phyloP scores from a whole-genome alignment of 2,888 invertebrate genomes.

The Chelonus formosanus region DNA sequence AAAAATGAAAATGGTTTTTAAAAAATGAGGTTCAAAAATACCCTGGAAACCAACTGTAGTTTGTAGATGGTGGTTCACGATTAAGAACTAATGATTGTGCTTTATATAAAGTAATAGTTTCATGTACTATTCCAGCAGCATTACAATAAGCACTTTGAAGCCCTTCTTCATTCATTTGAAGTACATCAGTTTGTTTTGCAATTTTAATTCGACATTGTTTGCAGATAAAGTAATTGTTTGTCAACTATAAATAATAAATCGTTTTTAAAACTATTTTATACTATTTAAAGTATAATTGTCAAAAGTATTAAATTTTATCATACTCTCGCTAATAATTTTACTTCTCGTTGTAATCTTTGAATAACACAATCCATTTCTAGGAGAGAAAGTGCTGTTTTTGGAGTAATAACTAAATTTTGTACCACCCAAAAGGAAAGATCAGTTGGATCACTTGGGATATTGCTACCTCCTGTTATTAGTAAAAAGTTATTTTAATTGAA shows the following conservation, averaged over 20 bases:
- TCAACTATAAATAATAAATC: conserved; percentile 51
- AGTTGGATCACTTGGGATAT: conserved; percentile 73
- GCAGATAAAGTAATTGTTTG: conserved; percentile 63
- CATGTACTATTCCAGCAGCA: conserved; percentile 80
- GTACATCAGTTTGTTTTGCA: conserved; percentile 74
- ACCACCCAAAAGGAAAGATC: conserved; percentile 84
- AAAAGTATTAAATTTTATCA: no score
- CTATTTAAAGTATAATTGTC: no score
- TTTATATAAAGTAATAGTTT: conserved; percentile 77
- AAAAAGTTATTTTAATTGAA: not conserved
- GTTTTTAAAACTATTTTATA: conserved; percentile 56
- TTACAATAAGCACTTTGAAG: conserved; percentile 84
- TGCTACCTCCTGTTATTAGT: conserved; percentile 58
- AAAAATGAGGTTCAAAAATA: conserved; percentile 51
- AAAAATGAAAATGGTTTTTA: not conserved
- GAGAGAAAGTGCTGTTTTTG: conserved; percentile 71
- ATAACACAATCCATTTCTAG: conserved; percentile 75
- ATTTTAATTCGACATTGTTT: conserved; percentile 68
- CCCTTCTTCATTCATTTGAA: conserved; percentile 84
- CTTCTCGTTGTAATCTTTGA: conserved; percentile 72
- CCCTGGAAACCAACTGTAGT: conserved; percentile 88
- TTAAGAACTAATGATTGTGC: conserved; percentile 68
- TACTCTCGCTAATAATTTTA: conserved; percentile 50
- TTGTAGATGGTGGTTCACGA: conserved; percentile 70
- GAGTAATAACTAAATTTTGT: conserved; percentile 77